Evolutionary conservation across 1,140 invertebrate genomes (phyloP).

Genomic region (Pseudoatta argentina): DNA sequence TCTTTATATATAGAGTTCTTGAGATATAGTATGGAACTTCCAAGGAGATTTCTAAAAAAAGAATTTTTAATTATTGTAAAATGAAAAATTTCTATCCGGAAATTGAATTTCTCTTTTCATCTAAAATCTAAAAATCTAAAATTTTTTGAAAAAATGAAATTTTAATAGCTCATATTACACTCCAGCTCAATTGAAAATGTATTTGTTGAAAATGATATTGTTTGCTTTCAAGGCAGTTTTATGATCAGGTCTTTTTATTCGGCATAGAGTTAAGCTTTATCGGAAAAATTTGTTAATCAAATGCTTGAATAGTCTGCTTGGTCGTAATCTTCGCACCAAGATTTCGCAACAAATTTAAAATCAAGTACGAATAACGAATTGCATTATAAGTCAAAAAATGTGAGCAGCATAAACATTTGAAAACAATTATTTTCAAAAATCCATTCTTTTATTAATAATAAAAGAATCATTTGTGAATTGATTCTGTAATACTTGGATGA

Average conservation of each 20-base stretch:
- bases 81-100: neutral
- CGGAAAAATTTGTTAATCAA: constrained; percentile 39
- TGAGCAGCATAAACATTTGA: neutral
- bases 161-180: neutral
- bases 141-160: neutral
- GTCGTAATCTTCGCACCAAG: neutral
- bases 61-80: neutral
- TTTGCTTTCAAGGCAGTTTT: constrained; percentile 6
- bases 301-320: neutral
- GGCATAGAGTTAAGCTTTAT: constrained; percentile 1
- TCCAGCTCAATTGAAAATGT: neutral
- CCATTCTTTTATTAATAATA: neutral
- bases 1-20: neutral
- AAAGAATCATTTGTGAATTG: neutral
- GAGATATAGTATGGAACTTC: neutral
- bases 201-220: constrained; percentile 11
- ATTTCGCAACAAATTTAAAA: constrained; percentile 1
- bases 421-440: neutral
- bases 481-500: neutral
- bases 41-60: neutral
- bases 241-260: neutral
- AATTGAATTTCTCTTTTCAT: neutral
- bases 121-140: neutral
- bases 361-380: neutral
- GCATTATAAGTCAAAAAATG: neutral